Percentiles rank a stretch among this genome's conserved stretches.
Conservation (phyloP, 2,113 vertebrate species). For the Malurus cyaneus region DNA sequence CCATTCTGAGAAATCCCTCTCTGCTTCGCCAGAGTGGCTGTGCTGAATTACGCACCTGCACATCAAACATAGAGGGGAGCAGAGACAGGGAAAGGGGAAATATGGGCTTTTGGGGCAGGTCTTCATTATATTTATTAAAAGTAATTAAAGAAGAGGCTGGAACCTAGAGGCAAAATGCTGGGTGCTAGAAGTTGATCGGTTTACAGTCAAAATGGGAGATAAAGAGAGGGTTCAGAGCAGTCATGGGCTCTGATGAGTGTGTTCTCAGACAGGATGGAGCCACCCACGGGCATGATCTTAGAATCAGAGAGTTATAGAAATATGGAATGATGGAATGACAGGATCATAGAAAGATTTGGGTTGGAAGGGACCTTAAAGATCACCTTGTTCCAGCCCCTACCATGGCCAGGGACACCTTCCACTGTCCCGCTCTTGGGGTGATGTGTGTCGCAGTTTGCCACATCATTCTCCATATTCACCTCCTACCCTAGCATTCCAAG, state of each 20-base stretch:
- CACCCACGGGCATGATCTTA: fast-evolving
- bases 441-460: background rate
- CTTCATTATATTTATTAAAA: background rate
- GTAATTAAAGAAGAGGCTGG: background rate
- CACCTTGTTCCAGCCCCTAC: background rate
- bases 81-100: background rate
- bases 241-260: background rate
- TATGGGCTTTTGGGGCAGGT: background rate
- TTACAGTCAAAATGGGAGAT: background rate
- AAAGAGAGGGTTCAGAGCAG: background rate
- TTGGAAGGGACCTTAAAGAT: background rate
- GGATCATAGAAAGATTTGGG: background rate
- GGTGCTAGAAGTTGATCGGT: background rate
- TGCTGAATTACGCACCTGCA: background rate
- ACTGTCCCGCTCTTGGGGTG: no score
- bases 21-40: background rate
- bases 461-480: background rate
- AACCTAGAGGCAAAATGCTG: background rate
- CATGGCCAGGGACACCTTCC: background rate
- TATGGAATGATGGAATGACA: background rate
- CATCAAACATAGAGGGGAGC: background rate
- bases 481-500: background rate
- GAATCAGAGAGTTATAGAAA: background rate
- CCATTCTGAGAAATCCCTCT: background rate
- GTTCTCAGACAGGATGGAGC: background rate